Percentiles rank a stretch among this genome's conserved stretches.
Conservation (phyloP, 2,113 vertebrate species). For the Clarias batrachus region DNA sequence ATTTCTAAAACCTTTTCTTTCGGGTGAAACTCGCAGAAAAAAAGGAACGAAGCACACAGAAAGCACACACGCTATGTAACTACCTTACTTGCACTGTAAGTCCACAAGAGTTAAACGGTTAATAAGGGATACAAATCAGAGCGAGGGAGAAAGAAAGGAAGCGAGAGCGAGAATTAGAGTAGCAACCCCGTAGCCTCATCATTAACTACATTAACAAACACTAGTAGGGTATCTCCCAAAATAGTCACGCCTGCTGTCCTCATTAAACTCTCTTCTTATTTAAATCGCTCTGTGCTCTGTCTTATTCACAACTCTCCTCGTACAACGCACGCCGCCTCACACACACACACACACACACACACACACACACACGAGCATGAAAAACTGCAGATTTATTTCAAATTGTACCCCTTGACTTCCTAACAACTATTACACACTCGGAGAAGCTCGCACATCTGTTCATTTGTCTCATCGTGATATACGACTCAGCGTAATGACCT, state of each 20-base stretch:
- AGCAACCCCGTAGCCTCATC: conserved; percentile 14
- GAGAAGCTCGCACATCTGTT: conserved; percentile 1
- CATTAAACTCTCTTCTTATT: conserved; percentile 16
- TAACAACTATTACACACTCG: neutral
- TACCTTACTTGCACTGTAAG: neutral
- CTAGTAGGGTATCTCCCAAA: conserved; percentile 27
- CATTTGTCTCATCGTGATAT: neutral
- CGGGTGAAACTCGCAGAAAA: neutral
- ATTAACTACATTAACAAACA: conserved; percentile 24
- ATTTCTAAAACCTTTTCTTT: neutral
- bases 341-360: conserved; percentile 24
- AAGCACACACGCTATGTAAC: neutral
- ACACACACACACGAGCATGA: conserved; percentile 38
- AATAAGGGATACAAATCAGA: neutral
- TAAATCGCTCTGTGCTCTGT: neutral
- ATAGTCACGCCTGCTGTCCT: conserved; percentile 2
- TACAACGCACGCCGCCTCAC: neutral
- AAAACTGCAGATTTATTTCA: neutral
- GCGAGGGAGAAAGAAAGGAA: neutral
- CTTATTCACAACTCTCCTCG: neutral
- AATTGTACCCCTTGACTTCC: neutral
- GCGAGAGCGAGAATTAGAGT: neutral
- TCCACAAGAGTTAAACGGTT: neutral
- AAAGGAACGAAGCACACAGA: neutral
- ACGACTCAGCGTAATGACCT: neutral